Percentiles rank a stretch among this genome's conserved stretches.
Evolutionary conservation across 1,140 invertebrate species (phyloP).

Genomic region (Drosophila truncata): DNA sequence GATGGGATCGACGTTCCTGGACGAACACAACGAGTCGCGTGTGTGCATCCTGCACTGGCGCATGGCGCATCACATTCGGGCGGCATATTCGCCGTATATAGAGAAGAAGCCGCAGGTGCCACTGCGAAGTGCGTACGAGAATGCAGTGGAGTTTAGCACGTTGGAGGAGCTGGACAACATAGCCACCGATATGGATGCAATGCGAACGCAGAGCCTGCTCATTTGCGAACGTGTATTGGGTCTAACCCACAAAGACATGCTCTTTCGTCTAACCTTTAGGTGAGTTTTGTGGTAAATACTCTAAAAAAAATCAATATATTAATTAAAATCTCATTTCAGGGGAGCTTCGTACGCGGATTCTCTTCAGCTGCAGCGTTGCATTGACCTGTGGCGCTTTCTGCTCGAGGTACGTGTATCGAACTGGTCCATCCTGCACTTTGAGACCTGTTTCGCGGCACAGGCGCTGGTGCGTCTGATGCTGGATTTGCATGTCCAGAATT

Average conservation of each 20-base stretch:
- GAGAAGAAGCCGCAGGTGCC: slow-evolving; percentile 87
- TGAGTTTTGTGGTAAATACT: background rate
- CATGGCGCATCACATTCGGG: slow-evolving; percentile 88
- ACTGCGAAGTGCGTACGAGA: slow-evolving; percentile 88
- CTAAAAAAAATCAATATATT: background rate
- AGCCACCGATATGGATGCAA: slow-evolving; percentile 91
- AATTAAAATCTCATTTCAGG: slow-evolving; percentile 73
- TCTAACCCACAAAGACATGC: slow-evolving; percentile 92
- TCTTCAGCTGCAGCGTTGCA: slow-evolving; percentile 93
- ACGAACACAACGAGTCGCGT: slow-evolving; percentile 92
- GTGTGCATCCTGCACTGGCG: slow-evolving; percentile 89
- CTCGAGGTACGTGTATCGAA: slow-evolving; percentile 92
- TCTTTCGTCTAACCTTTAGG: slow-evolving; percentile 89
- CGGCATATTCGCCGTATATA: slow-evolving; percentile 75
- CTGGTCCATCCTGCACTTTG: slow-evolving; percentile 90
- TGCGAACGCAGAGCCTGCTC: slow-evolving; percentile 93
- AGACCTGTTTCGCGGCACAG: slow-evolving; percentile 94
- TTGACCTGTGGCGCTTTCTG: slow-evolving; percentile 93
- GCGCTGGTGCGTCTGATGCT: slow-evolving; percentile 92
- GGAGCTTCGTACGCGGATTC: slow-evolving; percentile 95
- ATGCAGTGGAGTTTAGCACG: slow-evolving; percentile 90
- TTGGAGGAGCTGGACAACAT: slow-evolving; percentile 90
- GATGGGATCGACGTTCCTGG: slow-evolving; percentile 90
- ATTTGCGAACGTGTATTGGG: slow-evolving; percentile 94
- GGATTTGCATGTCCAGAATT: slow-evolving; percentile 90